Base-by-base conservation (phyloP, 2,888 invertebrate species). In the Odontothrips loti region DNA sequence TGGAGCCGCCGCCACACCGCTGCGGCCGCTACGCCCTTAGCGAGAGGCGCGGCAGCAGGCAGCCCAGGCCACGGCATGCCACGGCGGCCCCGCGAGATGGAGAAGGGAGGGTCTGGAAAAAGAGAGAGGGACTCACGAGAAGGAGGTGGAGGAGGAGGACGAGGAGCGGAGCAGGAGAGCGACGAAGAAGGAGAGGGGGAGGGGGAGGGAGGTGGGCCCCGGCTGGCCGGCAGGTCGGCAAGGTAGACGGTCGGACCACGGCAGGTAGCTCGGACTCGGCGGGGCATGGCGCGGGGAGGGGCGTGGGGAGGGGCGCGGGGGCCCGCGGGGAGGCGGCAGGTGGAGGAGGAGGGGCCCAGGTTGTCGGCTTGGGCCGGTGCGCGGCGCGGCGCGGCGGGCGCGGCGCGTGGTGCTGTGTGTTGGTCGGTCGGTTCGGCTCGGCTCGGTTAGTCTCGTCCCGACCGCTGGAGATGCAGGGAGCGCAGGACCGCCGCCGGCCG, bases 341-440 rank as follows among this genome's bases (percentile, higher is more conserved):
- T 11, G 68, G 68, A 75, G 68, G 68, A 27, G 27, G 68, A n/a
- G 68, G 68, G 68, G 23, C 68, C 68, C 68, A 75, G 68, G 68
- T 68, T 68, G 68, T 75, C 68, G 68, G 68, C 68, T 75, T 75
- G 68, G 68, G 68, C 68, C 68, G 68, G 68, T 75, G 68, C 68
- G 68, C 68, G 23, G 23, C 27, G 68, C 27, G 12, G 23, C 68
- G 12, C 23, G n/a, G 12, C 68, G 23, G 58, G 20, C 68, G 6
- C 68, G 68, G 9, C 68, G 12, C 68, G 68, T 27, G n/a, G 12
- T 27, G 68, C 68, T 27, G 23, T 12, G 4, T 10, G 10, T 9
- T 27, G 68, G 9, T 27, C 68, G 68, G 27, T 23, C 68, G 27
- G 58, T 6, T n/a, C n/a, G n/a, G 51, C 51, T 17, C 68, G 23